Percentiles rank a stretch among this genome's conserved stretches.
Evolutionary conservation across 2,797 vertebrate genomes (phyloP).

Genomic region (Ceryle rudis): DNA sequence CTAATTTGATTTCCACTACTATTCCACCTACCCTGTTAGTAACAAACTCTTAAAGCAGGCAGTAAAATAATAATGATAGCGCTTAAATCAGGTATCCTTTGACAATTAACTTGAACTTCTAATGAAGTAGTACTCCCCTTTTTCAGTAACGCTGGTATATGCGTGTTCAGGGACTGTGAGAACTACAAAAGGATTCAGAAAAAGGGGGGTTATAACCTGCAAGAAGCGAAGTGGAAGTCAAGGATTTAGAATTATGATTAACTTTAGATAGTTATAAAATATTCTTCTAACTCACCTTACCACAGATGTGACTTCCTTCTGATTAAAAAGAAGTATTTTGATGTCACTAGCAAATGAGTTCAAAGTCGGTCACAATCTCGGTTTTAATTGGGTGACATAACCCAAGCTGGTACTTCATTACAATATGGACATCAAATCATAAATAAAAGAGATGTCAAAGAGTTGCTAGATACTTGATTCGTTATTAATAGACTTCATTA

Average conservation of each 20-base stretch:
- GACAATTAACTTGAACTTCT: neutral
- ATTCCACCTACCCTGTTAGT: neutral
- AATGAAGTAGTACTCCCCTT: neutral
- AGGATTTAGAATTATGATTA: neutral
- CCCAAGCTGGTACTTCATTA: neutral
- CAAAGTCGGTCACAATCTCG: neutral
- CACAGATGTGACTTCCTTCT: neutral
- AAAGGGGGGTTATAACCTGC: neutral
- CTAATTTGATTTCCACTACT: neutral
- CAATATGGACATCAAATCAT: neutral
- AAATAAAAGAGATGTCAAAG: slow-evolving; percentile 12
- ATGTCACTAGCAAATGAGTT: slow-evolving; percentile 37
- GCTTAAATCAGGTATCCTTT: neutral
- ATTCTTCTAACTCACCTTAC: slow-evolving; percentile 9
- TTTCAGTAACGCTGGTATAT: neutral
- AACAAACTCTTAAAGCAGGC: neutral
- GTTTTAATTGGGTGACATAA: slow-evolving; percentile 49
- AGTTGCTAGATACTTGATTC: neutral
- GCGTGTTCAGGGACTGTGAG: neutral
- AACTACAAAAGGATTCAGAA: neutral
- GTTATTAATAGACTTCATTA: slow-evolving; percentile 33
- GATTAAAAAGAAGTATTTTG: neutral
- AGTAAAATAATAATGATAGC: neutral
- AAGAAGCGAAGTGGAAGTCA: neutral
- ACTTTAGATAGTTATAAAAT: neutral